Percentiles rank a stretch among this genome's conserved stretches.
Evolutionary conservation across 2,113 vertebrate genomes (phyloP).

Genomic region (Siniperca knerii): DNA sequence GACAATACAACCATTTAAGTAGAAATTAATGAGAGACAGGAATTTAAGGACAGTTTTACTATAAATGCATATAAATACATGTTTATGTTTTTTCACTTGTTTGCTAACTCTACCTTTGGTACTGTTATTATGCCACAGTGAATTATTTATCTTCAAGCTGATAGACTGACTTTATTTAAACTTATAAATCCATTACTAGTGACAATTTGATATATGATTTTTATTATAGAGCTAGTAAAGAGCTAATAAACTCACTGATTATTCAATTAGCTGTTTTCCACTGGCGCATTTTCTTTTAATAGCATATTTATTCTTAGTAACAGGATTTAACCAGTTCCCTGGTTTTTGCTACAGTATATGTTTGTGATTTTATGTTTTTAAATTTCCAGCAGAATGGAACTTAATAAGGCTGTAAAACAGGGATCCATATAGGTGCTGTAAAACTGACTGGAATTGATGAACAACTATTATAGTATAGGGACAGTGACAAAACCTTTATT

Average conservation of each 20-base stretch:
- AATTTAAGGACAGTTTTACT: not conserved
- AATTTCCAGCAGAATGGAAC: not conserved
- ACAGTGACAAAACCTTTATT: constrained; percentile 62
- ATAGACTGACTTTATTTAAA: not conserved
- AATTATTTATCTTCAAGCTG: not conserved
- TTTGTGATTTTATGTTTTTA: not conserved
- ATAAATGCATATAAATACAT: not conserved
- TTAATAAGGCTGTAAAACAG: not conserved
- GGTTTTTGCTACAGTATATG: not conserved
- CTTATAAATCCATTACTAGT: not conserved
- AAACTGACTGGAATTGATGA: not conserved
- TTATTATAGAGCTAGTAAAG: not conserved
- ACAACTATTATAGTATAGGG: not conserved
- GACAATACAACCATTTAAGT: not conserved
- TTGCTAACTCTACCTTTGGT: not conserved
- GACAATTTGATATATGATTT: not conserved
- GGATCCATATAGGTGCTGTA: too few species aligned
- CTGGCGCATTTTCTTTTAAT: not conserved
- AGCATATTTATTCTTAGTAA: not conserved
- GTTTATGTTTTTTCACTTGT: not conserved
- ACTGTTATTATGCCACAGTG: not conserved
- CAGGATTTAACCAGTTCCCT: not conserved
- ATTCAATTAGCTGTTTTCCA: not conserved
- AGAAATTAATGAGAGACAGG: too few species aligned
- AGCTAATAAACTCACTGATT: not conserved